Evolutionary conservation across 2,797 vertebrate genomes (phyloP).

Genomic region (Botia almorhae): DNA sequence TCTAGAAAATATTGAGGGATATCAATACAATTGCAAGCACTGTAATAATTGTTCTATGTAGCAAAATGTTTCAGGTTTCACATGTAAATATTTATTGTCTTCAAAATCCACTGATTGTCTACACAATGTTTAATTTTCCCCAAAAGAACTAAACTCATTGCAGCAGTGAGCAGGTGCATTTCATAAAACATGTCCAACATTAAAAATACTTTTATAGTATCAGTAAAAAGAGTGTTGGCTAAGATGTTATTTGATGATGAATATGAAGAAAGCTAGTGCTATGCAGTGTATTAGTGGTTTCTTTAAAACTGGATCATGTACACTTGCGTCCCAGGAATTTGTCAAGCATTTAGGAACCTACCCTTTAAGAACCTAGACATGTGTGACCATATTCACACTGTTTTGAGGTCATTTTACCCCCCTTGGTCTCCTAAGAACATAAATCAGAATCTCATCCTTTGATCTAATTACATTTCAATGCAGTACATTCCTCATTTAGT

Average conservation of each 20-base stretch:
- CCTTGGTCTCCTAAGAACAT: slow-evolving; percentile 75
- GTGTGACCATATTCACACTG: slow-evolving; percentile 65
- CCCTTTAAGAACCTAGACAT: slow-evolving; percentile 76
- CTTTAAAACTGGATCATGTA: slow-evolving; percentile 75
- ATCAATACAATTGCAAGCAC: not conserved
- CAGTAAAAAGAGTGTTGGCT: slow-evolving; percentile 73
- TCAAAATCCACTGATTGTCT: no score
- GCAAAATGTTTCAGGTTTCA: not conserved
- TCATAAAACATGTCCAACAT: slow-evolving; percentile 73
- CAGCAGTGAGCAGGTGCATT: slow-evolving; percentile 68
- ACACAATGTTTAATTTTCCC: not conserved
- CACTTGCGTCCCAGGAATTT: slow-evolving; percentile 63
- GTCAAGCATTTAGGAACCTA: slow-evolving; percentile 76
- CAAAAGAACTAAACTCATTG: not conserved
- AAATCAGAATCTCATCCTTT: slow-evolving; percentile 81
- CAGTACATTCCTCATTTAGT: slow-evolving; percentile 77
- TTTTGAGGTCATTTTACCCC: slow-evolving; percentile 68
- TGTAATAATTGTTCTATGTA: not conserved
- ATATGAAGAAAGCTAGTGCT: slow-evolving; percentile 70
- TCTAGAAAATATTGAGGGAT: no score
- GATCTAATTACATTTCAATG: slow-evolving; percentile 79
- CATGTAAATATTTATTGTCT: not conserved
- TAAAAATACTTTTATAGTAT: slow-evolving; percentile 70
- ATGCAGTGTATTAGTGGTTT: slow-evolving; percentile 74
- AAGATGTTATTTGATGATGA: no score